phyloP scores from a whole-genome alignment of 2,113 vertebrate genomes.

The Thamnophis sirtalis region DNA sequence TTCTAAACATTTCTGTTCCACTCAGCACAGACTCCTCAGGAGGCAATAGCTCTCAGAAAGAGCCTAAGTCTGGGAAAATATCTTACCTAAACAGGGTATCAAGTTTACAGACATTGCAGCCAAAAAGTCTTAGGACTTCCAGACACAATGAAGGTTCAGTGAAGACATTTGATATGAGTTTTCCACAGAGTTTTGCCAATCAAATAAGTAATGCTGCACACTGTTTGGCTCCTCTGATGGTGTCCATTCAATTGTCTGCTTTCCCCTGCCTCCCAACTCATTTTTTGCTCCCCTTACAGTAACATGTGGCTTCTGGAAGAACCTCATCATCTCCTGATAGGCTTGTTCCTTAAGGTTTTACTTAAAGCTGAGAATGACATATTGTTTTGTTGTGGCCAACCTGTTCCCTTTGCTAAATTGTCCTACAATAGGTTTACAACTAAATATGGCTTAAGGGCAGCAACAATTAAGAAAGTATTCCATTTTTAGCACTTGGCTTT shows the following conservation, averaged over 20 bases:
- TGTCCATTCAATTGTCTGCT: neutral
- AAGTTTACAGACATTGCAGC: neutral
- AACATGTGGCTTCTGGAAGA: neutral
- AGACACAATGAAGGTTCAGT: neutral
- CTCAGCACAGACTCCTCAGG: neutral
- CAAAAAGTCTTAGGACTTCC: neutral
- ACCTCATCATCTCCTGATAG: neutral
- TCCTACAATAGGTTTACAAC: neutral
- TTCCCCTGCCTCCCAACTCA: neutral
- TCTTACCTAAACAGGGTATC: neutral
- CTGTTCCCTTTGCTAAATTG: neutral
- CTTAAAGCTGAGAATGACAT: neutral
- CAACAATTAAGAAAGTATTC: neutral
- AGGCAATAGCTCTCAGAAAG: neutral
- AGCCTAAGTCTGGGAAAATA: neutral
- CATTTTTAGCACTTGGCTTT: neutral
- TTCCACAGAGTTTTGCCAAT: neutral
- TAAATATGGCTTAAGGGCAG: neutral
- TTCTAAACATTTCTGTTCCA: neutral
- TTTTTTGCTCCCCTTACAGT: neutral
- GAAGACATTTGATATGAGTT: neutral
- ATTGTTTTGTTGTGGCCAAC: neutral
- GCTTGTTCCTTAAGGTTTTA: neutral
- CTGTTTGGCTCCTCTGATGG: neutral
- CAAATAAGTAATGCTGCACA: neutral